Evolutionary conservation across 2,888 invertebrate species (phyloP).

Genomic region (Ichneumon xanthorius): DNA sequence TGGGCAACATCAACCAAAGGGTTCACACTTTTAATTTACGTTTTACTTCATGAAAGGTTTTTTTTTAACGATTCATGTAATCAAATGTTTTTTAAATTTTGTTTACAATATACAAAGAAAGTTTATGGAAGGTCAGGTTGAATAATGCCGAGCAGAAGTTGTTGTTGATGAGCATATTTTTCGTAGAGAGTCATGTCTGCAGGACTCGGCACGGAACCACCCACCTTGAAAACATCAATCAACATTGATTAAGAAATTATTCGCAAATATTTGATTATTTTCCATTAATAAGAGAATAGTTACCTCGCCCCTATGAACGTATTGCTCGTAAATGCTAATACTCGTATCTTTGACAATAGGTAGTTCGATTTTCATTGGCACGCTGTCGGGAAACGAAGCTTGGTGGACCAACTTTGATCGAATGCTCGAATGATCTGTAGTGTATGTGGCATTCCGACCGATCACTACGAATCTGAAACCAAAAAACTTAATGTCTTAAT

Average conservation of each 20-base stretch:
- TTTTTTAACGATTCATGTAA: neutral
- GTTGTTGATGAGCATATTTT: constrained; percentile 82
- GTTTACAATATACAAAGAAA: neutral
- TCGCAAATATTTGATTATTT: neutral
- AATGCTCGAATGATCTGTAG: constrained; percentile 85
- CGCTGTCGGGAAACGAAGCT: constrained; percentile 89
- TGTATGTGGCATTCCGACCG: constrained; percentile 87
- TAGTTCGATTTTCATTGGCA: constrained; percentile 88
- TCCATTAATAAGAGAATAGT: constrained; percentile 24
- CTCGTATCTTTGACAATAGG: constrained; percentile 89
- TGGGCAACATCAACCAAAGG: too few species aligned
- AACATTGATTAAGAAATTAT: neutral
- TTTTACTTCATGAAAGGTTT: neutral
- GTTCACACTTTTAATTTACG: neutral
- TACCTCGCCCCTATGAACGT: constrained; percentile 86
- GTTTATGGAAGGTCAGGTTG: constrained; percentile 51
- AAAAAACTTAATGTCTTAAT: neutral
- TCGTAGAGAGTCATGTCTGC: constrained; percentile 85
- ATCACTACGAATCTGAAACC: constrained; percentile 88
- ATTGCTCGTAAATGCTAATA: constrained; percentile 89
- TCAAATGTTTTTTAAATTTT: neutral
- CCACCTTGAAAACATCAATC: constrained; percentile 71
- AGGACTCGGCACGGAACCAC: constrained; percentile 85
- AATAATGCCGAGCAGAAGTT: constrained; percentile 70
- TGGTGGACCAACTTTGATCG: constrained; percentile 87